phyloP scores from a whole-genome alignment of 2,113 vertebrate species.

The Coptodon rendalli region DNA sequence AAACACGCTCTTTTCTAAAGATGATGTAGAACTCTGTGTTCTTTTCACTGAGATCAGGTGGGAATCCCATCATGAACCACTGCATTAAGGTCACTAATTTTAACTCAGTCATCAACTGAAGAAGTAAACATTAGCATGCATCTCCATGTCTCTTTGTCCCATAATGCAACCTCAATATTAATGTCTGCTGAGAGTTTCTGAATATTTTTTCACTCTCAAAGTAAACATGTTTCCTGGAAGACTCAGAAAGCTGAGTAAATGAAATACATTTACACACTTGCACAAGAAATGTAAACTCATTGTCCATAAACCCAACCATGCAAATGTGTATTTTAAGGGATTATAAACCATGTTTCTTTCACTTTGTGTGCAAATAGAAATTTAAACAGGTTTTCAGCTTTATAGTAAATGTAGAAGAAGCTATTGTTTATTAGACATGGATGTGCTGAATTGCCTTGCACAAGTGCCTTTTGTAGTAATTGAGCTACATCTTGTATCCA shows the following conservation, averaged over 20 bases:
- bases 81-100: constrained; percentile 2
- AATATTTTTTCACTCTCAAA: neutral
- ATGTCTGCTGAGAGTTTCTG: neutral
- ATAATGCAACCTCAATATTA: constrained; percentile 41
- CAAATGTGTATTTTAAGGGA: neutral
- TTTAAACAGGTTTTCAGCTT: neutral
- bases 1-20: neutral
- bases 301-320: neutral
- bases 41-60: neutral
- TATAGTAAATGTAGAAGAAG: neutral
- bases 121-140: constrained; percentile 31
- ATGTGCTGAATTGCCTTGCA: neutral
- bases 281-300: neutral
- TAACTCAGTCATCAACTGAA: neutral
- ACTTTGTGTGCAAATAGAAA: neutral
- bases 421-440: neutral
- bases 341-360: neutral
- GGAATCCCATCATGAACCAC: neutral
- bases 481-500: neutral
- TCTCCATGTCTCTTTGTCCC: constrained; percentile 14
- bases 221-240: neutral
- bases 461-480: neutral
- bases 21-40: neutral
- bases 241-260: neutral
- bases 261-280: neutral